Evolutionary conservation across 2,888 invertebrate species (phyloP), one percentile per base, ranked within the genome.

Genomic region (Anthrax anthrax): DNA sequence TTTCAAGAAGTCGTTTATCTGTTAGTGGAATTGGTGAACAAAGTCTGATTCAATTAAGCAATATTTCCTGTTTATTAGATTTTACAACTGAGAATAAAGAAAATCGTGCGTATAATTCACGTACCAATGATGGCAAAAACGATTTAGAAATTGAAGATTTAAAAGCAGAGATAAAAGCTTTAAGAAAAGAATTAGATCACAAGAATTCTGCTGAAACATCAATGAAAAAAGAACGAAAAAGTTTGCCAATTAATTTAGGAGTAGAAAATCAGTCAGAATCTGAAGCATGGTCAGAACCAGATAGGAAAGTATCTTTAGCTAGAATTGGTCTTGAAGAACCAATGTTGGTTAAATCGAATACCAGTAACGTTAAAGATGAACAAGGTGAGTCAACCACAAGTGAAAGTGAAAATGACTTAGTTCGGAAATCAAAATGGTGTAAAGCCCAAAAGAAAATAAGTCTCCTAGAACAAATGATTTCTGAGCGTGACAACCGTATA

Each of bases 271-370:
- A 67, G 42, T 67, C 80, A 2, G 89, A 89, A 60, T 86, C 87
- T 0, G 89, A 90, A 61, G 80, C 84, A 32, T 89, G 88, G 81
- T 88, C 88, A 0, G 89, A 89, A 60, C 88, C 89, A 0, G 89
- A 89, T 60, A 73, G 86, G 40, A 79, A 77, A 49, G 86, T 89
- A 3, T 88, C 88, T 0, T 67, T 81, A 50, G 86, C 84, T 0
- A 75, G 89, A 51, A 87, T 89, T 19, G 88, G 88, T 1, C 59
- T 80, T 3, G 72, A 72, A 44, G 75, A 75, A 43, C 64, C 63
- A 10, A 60, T 60, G 45, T 9, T 19, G 23, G 13, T 37, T 16
- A 46, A 46, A 13, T 41, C 46, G 4, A 18, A 18, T 70, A 37
- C 67, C 69, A 9, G 66, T 18, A 44, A 17, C 8, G 39, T 46